phyloP scores from a whole-genome alignment of 2,797 vertebrate genomes.

The Alauda arvensis region DNA sequence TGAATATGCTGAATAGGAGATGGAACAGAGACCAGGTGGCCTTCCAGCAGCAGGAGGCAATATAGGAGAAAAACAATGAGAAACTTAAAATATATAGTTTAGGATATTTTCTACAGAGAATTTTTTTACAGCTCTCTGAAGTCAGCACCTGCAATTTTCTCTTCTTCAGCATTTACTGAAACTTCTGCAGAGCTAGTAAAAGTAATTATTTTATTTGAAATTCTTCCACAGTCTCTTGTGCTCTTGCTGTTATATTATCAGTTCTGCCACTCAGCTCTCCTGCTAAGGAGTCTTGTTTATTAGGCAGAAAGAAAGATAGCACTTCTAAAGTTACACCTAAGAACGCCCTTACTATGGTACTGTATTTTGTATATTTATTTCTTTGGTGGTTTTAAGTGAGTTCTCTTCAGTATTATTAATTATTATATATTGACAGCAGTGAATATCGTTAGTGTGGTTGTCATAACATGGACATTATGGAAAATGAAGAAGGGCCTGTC shows the following conservation, averaged over 20 bases:
- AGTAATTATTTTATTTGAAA: constrained; percentile 25
- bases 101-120: constrained; percentile 12
- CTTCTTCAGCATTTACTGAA: constrained; percentile 43
- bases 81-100: constrained; percentile 15
- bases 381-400: background rate
- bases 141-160: constrained; percentile 52
- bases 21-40: constrained; percentile 27
- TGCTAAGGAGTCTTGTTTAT: background rate
- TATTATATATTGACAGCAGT: background rate
- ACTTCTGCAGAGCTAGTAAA: constrained; percentile 14
- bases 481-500: background rate
- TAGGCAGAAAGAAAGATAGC: background rate
- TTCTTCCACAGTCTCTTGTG: background rate
- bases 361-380: background rate
- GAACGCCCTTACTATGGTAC: background rate
- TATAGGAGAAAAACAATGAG: constrained; percentile 13
- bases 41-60: constrained; percentile 34
- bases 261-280: background rate
- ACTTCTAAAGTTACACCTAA: background rate
- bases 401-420: background rate
- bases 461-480: background rate
- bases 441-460: background rate
- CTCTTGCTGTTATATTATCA: background rate
- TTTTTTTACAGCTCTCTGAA: constrained; percentile 29
- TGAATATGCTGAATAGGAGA: constrained; percentile 32